Conservation (phyloP, 2,797 vertebrate species). For the Ciconia nigra region DNA sequence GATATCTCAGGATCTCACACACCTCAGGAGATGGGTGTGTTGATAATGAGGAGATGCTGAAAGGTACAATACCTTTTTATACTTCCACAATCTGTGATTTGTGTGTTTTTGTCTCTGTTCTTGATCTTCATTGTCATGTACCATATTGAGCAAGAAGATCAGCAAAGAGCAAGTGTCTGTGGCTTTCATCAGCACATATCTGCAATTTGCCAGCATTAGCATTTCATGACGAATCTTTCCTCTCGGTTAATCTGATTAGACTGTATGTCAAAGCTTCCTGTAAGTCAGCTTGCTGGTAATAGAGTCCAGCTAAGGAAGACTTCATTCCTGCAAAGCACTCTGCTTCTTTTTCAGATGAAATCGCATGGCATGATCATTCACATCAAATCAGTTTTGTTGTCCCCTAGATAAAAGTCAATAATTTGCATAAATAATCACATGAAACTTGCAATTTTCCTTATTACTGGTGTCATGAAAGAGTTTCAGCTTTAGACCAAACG, state of each 20-base stretch:
- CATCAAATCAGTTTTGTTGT: background rate
- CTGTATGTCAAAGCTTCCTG: background rate
- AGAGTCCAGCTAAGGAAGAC: background rate
- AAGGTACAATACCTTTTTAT: constrained; percentile 7
- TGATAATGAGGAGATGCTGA: constrained; percentile 14
- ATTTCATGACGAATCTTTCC: constrained; percentile 6
- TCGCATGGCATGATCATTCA: background rate
- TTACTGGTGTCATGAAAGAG: background rate
- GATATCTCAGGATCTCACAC: background rate
- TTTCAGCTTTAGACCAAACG: background rate
- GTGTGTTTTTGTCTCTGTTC: background rate
- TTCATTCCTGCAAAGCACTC: background rate
- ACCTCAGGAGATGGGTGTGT: background rate
- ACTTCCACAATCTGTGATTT: background rate
- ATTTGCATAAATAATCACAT: background rate
- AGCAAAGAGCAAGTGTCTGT: background rate
- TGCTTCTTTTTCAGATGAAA: background rate
- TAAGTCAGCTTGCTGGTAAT: background rate
- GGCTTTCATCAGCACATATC: background rate
- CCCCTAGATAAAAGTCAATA: background rate
- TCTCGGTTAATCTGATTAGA: constrained; percentile 28
- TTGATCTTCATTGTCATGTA: background rate
- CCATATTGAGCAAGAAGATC: background rate
- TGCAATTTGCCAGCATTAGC: background rate
- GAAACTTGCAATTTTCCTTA: background rate